Base-by-base conservation (phyloP, 2,113 vertebrate species). In the Syngnathus scovelli region DNA sequence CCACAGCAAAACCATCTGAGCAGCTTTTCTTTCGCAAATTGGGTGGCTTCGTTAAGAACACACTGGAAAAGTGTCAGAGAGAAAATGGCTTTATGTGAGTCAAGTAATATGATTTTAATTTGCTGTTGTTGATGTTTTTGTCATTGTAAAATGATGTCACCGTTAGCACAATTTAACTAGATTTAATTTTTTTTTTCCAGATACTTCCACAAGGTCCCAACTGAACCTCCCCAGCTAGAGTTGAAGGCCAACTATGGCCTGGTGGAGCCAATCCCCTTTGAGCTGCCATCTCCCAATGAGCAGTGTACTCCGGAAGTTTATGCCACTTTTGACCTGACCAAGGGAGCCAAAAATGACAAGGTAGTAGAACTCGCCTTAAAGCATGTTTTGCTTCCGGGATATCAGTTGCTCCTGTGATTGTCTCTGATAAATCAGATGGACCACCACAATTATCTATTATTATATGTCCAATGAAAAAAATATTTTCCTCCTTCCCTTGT, bases 61-160 rank as follows among this genome's bases (percentile, higher is more conserved):
- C 94, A 0, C 90, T 99, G 80, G 95, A 98, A 82, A 99, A 98
- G 75, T 99, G 95, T 82, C 92, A 98, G 88, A 85, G 96, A 86
- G 97, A 99, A 78, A 99, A 99, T 69, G 96, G 97, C 56, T 99
- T 99, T 83, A 99, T 99, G 97, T 98, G 86, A 95, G 97, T 43
- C 11, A 3, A 33, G 27, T 33, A 33, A 33, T 33, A 33, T 33
- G 27, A 3, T 33, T 33, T 33, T 33, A 33, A 33, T 33, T 33
- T 33, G 27, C 27, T 33, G 27, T 33, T 33, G 27, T 0, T 33
- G 27, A 43, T 0, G 41, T 12, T 19, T 19, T 18, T 15, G 15
- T 48, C 18, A 16, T 48, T 49, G 16, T 19, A 18, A 48, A 48
- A 48, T 16, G 6, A 18, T 43, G 12, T 43, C 46, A 6, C 16